Percentiles rank a stretch among this genome's conserved stretches.
Conservation (phyloP, 2,888 invertebrate genomes). For the Chrysodeixis includens region DNA sequence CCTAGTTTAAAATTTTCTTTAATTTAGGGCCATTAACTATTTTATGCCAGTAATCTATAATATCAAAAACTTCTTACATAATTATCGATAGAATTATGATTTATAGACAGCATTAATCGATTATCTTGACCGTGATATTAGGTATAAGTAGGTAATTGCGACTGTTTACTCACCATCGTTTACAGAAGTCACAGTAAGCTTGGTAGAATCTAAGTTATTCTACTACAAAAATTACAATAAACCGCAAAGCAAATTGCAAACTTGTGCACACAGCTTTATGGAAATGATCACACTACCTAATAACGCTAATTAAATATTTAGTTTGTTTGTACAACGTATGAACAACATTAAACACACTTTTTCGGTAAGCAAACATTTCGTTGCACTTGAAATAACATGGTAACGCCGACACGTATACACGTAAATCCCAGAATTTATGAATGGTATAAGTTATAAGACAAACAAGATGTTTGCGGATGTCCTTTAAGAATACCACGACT, state of each 20-base stretch:
- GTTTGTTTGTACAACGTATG: background rate
- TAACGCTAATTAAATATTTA: background rate
- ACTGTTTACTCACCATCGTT: no score
- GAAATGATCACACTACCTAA: background rate
- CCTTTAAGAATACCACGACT: background rate
- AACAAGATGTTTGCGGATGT: background rate
- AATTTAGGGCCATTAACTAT: no score
- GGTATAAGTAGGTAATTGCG: no score
- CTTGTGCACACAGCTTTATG: background rate
- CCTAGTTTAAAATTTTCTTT: no score
- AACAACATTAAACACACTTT: background rate
- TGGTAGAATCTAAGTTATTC: background rate
- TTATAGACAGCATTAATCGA: no score
- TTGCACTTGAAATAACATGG: constrained; percentile 1
- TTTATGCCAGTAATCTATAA: no score
- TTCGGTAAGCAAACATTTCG: background rate
- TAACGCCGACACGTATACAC: background rate
- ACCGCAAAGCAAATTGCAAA: background rate
- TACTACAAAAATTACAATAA: background rate
- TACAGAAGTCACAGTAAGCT: no score
- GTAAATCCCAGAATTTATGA: background rate
- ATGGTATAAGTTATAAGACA: background rate
- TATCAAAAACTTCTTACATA: no score
- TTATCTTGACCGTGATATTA: no score
- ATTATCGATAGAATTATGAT: no score